Evolutionary conservation across 1,140 invertebrate species (phyloP).

Genomic region (Penaeus indicus): DNA sequence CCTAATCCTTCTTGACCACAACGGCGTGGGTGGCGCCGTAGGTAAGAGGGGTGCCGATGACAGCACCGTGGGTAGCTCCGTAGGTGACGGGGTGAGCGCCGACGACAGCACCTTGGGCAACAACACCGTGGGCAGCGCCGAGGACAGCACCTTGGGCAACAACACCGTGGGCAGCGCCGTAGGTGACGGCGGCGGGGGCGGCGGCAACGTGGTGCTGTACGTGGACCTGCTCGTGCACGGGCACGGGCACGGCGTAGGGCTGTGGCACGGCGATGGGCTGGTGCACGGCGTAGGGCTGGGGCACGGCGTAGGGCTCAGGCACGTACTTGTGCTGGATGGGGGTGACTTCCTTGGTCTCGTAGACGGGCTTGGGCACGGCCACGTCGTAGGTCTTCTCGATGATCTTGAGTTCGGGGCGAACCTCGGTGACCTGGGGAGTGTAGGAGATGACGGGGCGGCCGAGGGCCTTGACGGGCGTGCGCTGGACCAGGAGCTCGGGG

Average conservation of each 20-base stretch:
- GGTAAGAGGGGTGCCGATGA: too few species aligned
- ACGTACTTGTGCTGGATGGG: constrained; percentile 64
- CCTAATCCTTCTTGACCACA: too few species aligned
- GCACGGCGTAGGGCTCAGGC: constrained; percentile 60
- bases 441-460: constrained; percentile 41
- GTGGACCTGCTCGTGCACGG: constrained; percentile 22
- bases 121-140: background rate
- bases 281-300: constrained; percentile 56
- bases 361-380: constrained; percentile 60
- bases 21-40: too few species aligned
- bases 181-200: background rate
- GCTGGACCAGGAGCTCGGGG: constrained; percentile 32
- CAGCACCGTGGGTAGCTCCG: background rate
- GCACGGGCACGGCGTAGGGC: constrained; percentile 39
- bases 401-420: constrained; percentile 56
- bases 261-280: constrained; percentile 59
- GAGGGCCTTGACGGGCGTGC: constrained; percentile 24
- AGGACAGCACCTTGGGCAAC: background rate
- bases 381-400: constrained; percentile 58
- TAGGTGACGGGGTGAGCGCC: background rate
- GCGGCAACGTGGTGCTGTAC: constrained; percentile 41
- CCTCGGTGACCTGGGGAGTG: constrained; percentile 64
- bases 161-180: constrained; percentile 1
- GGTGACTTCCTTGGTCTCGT: constrained; percentile 56
- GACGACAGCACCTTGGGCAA: too few species aligned